Percentiles rank a stretch among this genome's conserved stretches.
These are phyloP conservation scores for Drosophila simulans DNA, from an alignment of 1,140 invertebrate genomes.

Conservation along the genomic window DNA sequence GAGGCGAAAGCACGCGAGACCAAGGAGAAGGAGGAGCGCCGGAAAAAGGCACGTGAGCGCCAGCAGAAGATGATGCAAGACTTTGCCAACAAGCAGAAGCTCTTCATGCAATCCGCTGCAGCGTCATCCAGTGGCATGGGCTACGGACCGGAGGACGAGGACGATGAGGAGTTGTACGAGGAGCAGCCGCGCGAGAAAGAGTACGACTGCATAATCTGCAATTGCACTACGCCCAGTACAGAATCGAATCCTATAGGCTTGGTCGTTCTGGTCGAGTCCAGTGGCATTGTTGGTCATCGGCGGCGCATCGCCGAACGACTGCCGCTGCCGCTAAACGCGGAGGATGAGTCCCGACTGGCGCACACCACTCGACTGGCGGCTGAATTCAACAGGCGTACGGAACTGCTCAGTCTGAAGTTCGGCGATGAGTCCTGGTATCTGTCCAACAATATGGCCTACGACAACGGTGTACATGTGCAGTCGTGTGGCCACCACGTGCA, in stretches of 20 bases:
- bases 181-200: slow-evolving; percentile 88
- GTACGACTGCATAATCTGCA: slow-evolving; percentile 98
- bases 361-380: slow-evolving; percentile 65
- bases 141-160: slow-evolving; percentile 79
- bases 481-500: slow-evolving; percentile 98
- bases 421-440: slow-evolving; percentile 90
- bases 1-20: slow-evolving; percentile 90
- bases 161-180: slow-evolving; percentile 88
- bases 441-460: slow-evolving; percentile 95
- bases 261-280: slow-evolving; percentile 90
- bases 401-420: slow-evolving; percentile 74
- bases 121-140: slow-evolving; percentile 88
- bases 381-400: slow-evolving; percentile 75
- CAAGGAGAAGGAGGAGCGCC: slow-evolving; percentile 91
- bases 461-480: slow-evolving; percentile 97
- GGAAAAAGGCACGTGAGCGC: slow-evolving; percentile 93
- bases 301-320: slow-evolving; percentile 71
- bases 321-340: slow-evolving; percentile 65
- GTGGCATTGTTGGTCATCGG: slow-evolving; percentile 83
- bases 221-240: slow-evolving; percentile 93
- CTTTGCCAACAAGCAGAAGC: slow-evolving; percentile 95
- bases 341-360: slow-evolving; percentile 67
- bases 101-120: slow-evolving; percentile 94
- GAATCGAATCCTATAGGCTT: slow-evolving; percentile 95
- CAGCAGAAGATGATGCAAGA: slow-evolving; percentile 97